Base-by-base conservation (phyloP, 2,888 invertebrate species). In the Cantharis rufa region DNA sequence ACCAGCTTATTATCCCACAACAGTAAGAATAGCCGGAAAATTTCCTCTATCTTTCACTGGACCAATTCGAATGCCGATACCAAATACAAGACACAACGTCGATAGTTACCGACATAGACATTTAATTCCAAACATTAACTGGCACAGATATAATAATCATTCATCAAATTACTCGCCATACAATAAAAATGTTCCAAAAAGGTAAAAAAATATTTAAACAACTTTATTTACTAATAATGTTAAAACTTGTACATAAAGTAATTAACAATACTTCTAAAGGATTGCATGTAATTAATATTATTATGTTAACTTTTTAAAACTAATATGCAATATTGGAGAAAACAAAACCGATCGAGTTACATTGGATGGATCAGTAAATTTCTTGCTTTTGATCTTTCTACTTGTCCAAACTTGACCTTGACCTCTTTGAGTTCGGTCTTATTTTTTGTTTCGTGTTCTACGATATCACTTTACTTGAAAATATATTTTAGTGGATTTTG, bases 21-120 rank as follows among this genome's bases (percentile, higher is more conserved):
- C 64, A 66, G 24, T 66, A 66, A 66, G 64, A 66, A 66, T 66
- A 66, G n/a, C 21, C 7, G 64, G 64, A 66, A 66, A 66, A 66
- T 9, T 66, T 7, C 15, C 64, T 24, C 64, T 24, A 15, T n/a
- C 48, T 48, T 21, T 66, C 5, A 10, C 21, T 66, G 64, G 64
- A 66, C 48, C 48, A 48, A n/a, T 48, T n/a, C 5, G 48, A 48
- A 9, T 48, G n/a, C 64, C 18, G n/a, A 9, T 66, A 66, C 24
- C 64, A 66, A 66, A 18, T 9, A 66, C n/a, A 21, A 66, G 64
- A n/a, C 64, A n/a, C n/a, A 66, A 21, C 13, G 13, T 24, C n/a
- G 21, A 66, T 13, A 66, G 24, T 5, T 66, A 66, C 21, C 64
- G 64, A 66, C 64, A 18, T 66, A 66, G 64, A 66, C 64, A 18